These are phyloP conservation scores for Alviniconcha marisindica DNA, from an alignment of 1,140 invertebrate species.

Conservation along the genomic window DNA sequence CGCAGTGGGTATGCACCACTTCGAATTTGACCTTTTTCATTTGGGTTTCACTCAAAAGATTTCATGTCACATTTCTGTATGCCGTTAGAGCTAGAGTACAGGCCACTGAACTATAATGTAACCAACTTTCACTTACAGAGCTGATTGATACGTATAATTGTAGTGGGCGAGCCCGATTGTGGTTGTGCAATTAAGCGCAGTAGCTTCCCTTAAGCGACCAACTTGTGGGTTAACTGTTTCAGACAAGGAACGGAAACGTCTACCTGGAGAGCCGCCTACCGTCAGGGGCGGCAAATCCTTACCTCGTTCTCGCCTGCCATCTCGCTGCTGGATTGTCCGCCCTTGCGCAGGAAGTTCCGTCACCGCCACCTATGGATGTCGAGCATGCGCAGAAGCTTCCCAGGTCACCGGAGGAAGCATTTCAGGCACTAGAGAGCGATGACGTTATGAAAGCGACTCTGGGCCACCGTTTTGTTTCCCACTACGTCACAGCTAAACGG, in stretches of 20 bases:
- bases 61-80: no score
- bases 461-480: not conserved
- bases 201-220: no score
- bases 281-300: conserved; percentile 48
- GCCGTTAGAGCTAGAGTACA: no score
- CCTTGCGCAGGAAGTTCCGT: conserved; percentile 26
- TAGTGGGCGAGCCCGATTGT: no score
- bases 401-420: conserved; percentile 4
- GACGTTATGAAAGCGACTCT: conserved; percentile 5
- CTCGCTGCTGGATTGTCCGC: conserved; percentile 57
- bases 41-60: no score
- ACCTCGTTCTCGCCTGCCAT: conserved; percentile 52
- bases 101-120: no score
- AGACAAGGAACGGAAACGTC: conserved; percentile 33
- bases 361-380: conserved; percentile 31
- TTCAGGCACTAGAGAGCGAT: conserved; percentile 21
- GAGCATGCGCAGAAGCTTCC: conserved; percentile 25
- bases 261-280: conserved; percentile 56
- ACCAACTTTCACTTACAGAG: no score
- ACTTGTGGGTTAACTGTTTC: no score
- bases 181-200: no score
- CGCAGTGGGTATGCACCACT: no score
- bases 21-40: no score
- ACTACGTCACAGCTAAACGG: not conserved
- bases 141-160: no score